Evolutionary conservation across 2,888 invertebrate species (phyloP), one percentile per base, ranked within the genome.

Genomic region (Agapetus fuscipes): DNA sequence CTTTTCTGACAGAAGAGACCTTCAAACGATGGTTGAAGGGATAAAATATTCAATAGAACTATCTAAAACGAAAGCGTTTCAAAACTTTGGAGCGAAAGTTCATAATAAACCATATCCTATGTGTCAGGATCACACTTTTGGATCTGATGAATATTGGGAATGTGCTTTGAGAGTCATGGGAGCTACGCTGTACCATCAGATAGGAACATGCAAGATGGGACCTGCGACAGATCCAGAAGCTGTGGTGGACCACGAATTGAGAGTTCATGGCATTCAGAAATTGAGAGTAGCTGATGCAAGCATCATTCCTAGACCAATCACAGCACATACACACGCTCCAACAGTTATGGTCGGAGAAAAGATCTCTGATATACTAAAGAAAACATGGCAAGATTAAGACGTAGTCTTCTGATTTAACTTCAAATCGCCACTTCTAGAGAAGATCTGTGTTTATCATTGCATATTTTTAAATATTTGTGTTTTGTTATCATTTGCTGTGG

Each of bases 141-240:
- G 71, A 46, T 64, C 74, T 1, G 81, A 82, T 42, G 72, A 71
- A 17, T 84, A 83, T 53, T 82, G 83, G 80, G 74, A 75, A 48
- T 84, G 84, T 54, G 75, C 78, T 2, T 59, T 78, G 7, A 64
- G 75, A 10, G 72, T 71, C 10, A 58, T 75, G 26, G 73, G 79
- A 1, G 69, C 71, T 12, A 77, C 78, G 0, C 58, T 78, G 24
- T 78, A 78, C 51, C 81, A 81, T 56, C 77, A 78, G 50, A 68
- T 76, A 45, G 77, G 76, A 3, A 81, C 82, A 1, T 78, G 78
- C 48, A 79, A 78, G 51, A 84, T 84, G 84, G 83, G 83, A 0
- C 75, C 79, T 0, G 55, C 55, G 1, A 61, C 56, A 1, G 81
- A 83, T 52, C 67, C 72, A 0, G 63, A 60, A 0, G 75, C 80